Base-by-base conservation (phyloP, 2,113 vertebrate genomes). In the Corydoras sp. region DNA sequence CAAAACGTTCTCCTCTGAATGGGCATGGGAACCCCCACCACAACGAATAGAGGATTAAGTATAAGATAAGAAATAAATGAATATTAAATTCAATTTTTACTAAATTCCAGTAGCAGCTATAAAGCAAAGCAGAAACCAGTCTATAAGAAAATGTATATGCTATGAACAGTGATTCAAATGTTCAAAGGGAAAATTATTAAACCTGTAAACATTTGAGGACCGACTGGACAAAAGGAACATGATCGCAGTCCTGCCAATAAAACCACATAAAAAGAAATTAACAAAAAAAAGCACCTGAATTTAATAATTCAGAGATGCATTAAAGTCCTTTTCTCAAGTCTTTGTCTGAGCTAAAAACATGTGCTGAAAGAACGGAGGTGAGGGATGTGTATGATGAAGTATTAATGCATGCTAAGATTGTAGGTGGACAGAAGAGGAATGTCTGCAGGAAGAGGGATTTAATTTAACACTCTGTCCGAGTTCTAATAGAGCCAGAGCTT, bases 391-490 rank as follows among this genome's bases (percentile, higher is more conserved):
- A 29, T 7, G 56, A 58, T 12, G 67, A 54, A 61, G 67, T 32
- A 82, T 83, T 81, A 81, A 86, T 85, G 71, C 79, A 29, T 65
- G 66, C 53, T 61, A 62, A 43, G 54, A 67, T 67, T 64, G 71
- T 29, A 77, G 70, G 63, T 71, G 67, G 84, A 83, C 79, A 79
- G 73, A 18, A n/a, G 24, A 72, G 82, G 66, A n/a, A 14, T 71
- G 74, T 55, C 78, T 80, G 13, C 5, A 14, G 62, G 69, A 79
- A 68, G 68, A 50, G 68, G 50, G 71, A 66, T 72, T 85, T 80
- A 77, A 83, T 12, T 60, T 66, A 62, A 79, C 75, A 80, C 69
- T 74, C 82, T 81, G 76, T 74, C 72, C 71, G 58, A 77, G 51
- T 48, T 62, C 59, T 5, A 48, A 68, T 15, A 55, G 51, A 65